Base-by-base conservation (phyloP, 2,888 invertebrate species). In the Thysanoteuthis rhombus region DNA sequence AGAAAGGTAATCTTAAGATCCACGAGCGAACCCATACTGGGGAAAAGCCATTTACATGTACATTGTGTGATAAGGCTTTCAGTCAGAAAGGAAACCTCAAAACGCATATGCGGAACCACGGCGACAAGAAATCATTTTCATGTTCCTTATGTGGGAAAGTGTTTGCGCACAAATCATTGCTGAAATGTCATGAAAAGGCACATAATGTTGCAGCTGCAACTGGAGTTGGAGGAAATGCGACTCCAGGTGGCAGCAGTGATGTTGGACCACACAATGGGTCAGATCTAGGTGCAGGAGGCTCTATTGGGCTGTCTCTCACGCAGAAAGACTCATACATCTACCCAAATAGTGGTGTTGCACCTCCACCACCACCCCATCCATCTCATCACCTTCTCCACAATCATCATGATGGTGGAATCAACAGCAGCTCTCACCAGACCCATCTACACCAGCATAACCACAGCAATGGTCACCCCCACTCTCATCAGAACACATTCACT, bases 21-120 rank as follows among this genome's bases (percentile, higher is more conserved):
- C 91, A 91, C 16, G 91, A 91, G 40, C 28, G 91, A 1, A 91
- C 91, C 32, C 91, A 90, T 19, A 40, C 90, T 39, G 90, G 90
- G 16, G 90, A 90, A 8, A 90, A 90, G 40, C 90, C 90, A 42
- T 91, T 91, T n/a, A 40, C 91, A 4, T 91, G 91, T 40, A 42
- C 91, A 28, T 28, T 92, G 42, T 92, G 42, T 10, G 45, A 40
- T 39, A 92, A 92, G 40, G 40, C 91, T 32, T 92, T 92, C 45
- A 92, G 91, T 28, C 91, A 92, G 32, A 92, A 92, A 32, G 91
- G 91, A 39, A 97, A 97, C 94, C 96, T 97, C 52, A 97, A 97
- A 94, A 97, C 97, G 90, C 97, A 97, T 95, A 97, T 97, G 97
- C 96, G 97, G 94, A 97, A 97, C 42, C 97, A 97, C 94, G 95